Evolutionary conservation across 2,797 vertebrate species (phyloP).

Genomic region (Enteromius afrohamiltoni): DNA sequence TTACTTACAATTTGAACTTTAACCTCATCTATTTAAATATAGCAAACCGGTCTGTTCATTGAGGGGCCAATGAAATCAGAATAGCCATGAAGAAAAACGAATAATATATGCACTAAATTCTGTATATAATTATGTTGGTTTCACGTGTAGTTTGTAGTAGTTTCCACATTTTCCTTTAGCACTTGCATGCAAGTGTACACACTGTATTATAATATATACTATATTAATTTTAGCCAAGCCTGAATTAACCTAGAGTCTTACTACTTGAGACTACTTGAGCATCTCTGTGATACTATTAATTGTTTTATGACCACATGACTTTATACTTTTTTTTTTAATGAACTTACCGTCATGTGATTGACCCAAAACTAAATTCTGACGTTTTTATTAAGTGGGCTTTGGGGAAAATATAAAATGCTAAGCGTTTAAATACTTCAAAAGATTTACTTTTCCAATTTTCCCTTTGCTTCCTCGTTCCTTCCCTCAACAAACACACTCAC

Average conservation of each 20-base stretch:
- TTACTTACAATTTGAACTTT: no score
- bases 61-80: background rate
- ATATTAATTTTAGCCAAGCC: background rate
- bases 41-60: background rate
- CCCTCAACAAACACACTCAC: background rate
- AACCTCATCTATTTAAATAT: background rate
- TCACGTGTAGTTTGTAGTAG: background rate
- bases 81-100: background rate
- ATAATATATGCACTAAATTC: background rate
- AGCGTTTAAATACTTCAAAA: background rate
- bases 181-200: background rate
- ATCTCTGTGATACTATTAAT: background rate
- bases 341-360: no score
- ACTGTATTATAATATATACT: no score
- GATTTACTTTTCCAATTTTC: conserved; percentile 25
- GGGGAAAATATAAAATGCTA: background rate
- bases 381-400: background rate
- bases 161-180: background rate
- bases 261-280: no score
- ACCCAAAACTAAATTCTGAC: background rate
- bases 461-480: conserved; percentile 29
- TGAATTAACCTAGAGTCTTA: background rate
- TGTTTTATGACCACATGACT: background rate
- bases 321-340: background rate
- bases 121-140: background rate